These are phyloP conservation scores for Solenopsis invicta DNA, from an alignment of 1,140 invertebrate species.

Conservation along the genomic window DNA sequence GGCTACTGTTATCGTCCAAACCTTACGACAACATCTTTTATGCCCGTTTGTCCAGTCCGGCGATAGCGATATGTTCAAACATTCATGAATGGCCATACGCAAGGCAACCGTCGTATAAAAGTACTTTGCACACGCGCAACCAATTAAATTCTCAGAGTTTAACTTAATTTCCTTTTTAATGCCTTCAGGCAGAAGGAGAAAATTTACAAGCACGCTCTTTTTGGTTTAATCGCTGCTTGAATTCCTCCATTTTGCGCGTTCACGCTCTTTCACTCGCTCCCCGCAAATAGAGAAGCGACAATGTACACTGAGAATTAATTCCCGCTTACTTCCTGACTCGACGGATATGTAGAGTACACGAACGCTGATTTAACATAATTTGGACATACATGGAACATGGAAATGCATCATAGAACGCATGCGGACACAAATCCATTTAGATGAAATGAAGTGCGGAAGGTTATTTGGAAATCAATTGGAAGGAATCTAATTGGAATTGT, in stretches of 20 bases:
- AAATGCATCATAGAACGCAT: background rate
- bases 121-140: constrained; percentile 8
- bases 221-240: constrained; percentile 69
- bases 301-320: constrained; percentile 35
- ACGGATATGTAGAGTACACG: background rate
- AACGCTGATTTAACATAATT: constrained; percentile 56
- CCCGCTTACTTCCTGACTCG: constrained; percentile 24
- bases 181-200: constrained; percentile 44
- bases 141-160: constrained; percentile 74
- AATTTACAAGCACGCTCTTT: constrained; percentile 65
- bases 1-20: constrained; percentile 23
- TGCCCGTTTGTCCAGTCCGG: constrained; percentile 9
- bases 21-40: constrained; percentile 35
- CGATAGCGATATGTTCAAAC: background rate
- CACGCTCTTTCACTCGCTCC: constrained; percentile 8
- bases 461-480: background rate
- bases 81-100: constrained; percentile 16
- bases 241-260: constrained; percentile 66
- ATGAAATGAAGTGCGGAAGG: background rate
- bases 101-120: constrained; percentile 28
- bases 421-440: background rate
- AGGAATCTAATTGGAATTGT: background rate
- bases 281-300: constrained; percentile 25
- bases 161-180: constrained; percentile 75
- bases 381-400: background rate